Evolutionary conservation across 2,888 invertebrate genomes (phyloP), one percentile per base, ranked within the genome.

Genomic region (Chalcis sispes): DNA sequence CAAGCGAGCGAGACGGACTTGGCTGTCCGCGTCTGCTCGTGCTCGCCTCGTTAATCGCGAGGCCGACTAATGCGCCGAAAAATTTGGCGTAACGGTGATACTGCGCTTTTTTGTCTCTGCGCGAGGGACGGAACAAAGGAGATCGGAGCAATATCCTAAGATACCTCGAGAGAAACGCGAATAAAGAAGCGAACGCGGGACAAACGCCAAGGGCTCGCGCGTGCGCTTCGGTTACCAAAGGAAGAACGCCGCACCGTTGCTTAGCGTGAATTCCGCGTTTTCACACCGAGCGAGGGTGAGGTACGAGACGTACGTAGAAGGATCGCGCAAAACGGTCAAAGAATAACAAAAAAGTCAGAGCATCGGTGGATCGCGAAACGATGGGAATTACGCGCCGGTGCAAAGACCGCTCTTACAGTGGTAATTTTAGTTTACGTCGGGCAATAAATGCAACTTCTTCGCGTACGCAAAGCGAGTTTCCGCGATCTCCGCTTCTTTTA

Each of bases 341-440:
- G 82, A 80, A 82, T 83, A 85, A 84, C 85, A 81, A 86, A 87
- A 87, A 85, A 82, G 83, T 83, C 80, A 83, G 73, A 69, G 83
- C 83, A 82, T 83, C 82, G 80, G 83, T 83, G 84, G 80, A 81
- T 81, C 81, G 80, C 83, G 83, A 86, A 86, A 83, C 83, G 83
- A 83, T 86, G 86, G 83, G 85, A 85, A 86, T 83, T 86, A 83
- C 75, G 80, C 81, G 80, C 70, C 70, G 15, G 2, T 7, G 77
- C 77, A 50, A 40, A 46, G 46, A 48, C 32, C 56, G 40, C 65
- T 81, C 82, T 83, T 81, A 81, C 85, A 82, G 81, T 82, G 82
- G 85, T 86, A 85, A 87, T 86, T 87, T 84, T 82, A 82, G 82
- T 86, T 85, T 83, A 84, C 85, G 81, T 81, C 82, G 77, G 56